Conservation (phyloP, 2,797 vertebrate species). For the Anolis apletophallus region DNA sequence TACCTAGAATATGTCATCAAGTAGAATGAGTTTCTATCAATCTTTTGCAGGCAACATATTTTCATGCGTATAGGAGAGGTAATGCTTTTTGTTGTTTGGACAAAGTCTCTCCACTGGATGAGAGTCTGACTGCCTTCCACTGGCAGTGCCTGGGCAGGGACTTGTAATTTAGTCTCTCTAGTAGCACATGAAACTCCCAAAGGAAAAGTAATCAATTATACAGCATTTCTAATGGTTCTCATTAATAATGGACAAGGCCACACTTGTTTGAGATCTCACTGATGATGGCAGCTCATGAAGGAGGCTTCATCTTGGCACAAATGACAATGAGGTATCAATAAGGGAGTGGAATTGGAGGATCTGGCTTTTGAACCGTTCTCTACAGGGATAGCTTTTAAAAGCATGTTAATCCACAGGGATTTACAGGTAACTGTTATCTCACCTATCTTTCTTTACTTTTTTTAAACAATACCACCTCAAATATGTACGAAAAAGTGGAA, state of each 20-base stretch:
- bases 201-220: constrained; percentile 39
- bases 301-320: not conserved
- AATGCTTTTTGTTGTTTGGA: not conserved
- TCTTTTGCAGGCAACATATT: constrained; percentile 17
- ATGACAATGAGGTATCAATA: not conserved
- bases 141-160: not conserved
- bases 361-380: not conserved
- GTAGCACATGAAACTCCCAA: constrained; percentile 7
- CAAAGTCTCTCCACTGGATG: not conserved
- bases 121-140: constrained; percentile 20
- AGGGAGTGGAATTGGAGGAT: not conserved
- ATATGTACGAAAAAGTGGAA: too few relatives aligned
- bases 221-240: not conserved
- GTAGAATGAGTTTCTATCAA: not conserved
- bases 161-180: not conserved
- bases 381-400: not conserved
- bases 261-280: not conserved
- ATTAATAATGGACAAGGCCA: fast-evolving
- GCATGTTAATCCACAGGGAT: not conserved
- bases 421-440: not conserved
- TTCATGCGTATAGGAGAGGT: not conserved
- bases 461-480: too few relatives aligned
- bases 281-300: constrained; percentile 25
- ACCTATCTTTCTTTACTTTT: too few relatives aligned
- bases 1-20: not conserved